These are phyloP conservation scores for Centropus unirufus DNA, from an alignment of 2,113 vertebrate species.

Conservation along the genomic window DNA sequence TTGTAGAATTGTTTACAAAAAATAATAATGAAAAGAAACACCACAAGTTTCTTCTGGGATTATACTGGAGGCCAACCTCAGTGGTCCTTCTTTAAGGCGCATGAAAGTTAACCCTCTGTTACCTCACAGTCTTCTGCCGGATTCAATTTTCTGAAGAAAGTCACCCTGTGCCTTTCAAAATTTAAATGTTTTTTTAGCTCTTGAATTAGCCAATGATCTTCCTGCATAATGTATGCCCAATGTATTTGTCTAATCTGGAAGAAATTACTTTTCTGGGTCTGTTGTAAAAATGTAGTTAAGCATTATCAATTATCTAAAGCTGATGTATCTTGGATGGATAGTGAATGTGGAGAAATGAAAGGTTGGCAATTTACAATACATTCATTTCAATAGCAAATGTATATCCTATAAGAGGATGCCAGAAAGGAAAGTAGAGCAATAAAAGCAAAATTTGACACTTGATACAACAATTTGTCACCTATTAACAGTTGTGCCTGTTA, in stretches of 20 bases:
- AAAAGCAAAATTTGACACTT: constrained; percentile 45
- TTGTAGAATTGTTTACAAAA: neutral
- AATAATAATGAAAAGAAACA: neutral
- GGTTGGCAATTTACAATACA: neutral
- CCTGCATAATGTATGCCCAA: neutral
- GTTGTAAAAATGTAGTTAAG: neutral
- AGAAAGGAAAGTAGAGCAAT: neutral
- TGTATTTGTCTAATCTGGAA: neutral
- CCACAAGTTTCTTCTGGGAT: neutral
- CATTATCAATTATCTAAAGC: neutral
- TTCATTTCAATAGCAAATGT: neutral
- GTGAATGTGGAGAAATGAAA: neutral
- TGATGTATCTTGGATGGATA: neutral
- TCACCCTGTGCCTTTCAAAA: neutral
- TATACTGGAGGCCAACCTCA: neutral
- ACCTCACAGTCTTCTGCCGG: neutral
- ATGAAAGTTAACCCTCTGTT: neutral
- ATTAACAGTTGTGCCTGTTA: constrained; percentile 55
- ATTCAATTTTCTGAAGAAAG: neutral
- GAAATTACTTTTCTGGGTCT: neutral
- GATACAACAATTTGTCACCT: constrained; percentile 60
- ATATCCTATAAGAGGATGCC: neutral
- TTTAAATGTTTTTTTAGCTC: accelerated
- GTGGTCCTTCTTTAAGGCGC: neutral
- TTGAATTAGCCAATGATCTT: neutral